Percentiles rank a stretch among this genome's conserved stretches.
phyloP scores from a whole-genome alignment of 2,797 vertebrate genomes.

The Spea hammondii region DNA sequence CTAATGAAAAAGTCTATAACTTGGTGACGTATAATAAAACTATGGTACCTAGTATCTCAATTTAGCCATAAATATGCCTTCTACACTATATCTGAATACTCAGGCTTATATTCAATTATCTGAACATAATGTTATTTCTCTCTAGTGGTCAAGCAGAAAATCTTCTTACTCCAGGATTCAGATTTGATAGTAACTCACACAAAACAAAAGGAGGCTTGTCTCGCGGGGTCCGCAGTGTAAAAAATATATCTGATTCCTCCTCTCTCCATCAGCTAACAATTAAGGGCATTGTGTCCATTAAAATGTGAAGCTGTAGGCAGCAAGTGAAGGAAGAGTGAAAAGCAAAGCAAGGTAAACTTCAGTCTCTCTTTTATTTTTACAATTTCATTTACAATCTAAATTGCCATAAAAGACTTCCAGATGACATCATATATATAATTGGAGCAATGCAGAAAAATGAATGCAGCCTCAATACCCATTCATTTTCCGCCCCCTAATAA shows the following conservation, averaged over 20 bases:
- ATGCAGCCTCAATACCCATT: too few relatives aligned
- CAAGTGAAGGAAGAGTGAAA: slow-evolving; percentile 7
- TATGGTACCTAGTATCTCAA: neutral
- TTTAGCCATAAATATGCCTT: slow-evolving; percentile 7
- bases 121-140: slow-evolving; percentile 3
- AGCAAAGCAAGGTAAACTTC: too few relatives aligned
- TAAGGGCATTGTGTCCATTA: slow-evolving; percentile 22
- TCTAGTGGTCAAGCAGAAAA: slow-evolving; percentile 8
- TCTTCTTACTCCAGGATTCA: slow-evolving; percentile 7
- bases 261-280: slow-evolving; percentile 29
- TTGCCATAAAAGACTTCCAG: too few relatives aligned
- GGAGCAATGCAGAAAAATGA: too few relatives aligned
- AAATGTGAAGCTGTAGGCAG: slow-evolving; percentile 20
- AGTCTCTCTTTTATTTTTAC: too few relatives aligned
- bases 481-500: too few relatives aligned
- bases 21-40: too few relatives aligned
- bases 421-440: too few relatives aligned
- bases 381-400: too few relatives aligned
- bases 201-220: slow-evolving; percentile 35
- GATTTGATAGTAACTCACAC: slow-evolving; percentile 13
- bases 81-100: neutral
- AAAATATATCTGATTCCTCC: slow-evolving; percentile 8
- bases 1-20: too few relatives aligned
- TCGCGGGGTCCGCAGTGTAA: slow-evolving; percentile 31
- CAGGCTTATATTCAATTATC: neutral